A percentile compares a stretch with the other conserved stretches of the same genome.
These are phyloP conservation scores for Phaethon lepturus DNA, from an alignment of 2,113 vertebrate genomes.

Conservation along the genomic window DNA sequence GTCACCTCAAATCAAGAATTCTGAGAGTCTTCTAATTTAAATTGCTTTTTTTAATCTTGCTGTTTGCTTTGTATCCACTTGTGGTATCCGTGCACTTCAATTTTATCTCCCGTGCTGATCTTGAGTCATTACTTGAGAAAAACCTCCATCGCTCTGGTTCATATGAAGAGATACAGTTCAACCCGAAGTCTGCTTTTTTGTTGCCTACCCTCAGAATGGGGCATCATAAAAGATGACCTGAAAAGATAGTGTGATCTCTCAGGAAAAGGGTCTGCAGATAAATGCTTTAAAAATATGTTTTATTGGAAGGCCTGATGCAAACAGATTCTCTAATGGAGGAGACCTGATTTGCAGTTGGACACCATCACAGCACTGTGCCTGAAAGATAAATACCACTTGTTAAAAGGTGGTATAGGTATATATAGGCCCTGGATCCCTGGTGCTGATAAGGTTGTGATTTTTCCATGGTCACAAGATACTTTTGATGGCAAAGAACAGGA, in stretches of 20 bases:
- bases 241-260: background rate
- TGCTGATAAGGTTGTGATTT: background rate
- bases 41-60: background rate
- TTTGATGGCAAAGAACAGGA: background rate
- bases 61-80: background rate
- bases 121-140: background rate
- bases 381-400: background rate
- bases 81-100: background rate
- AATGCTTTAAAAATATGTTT: background rate
- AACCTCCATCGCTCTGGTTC: accelerated
- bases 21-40: background rate
- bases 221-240: background rate
- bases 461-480: background rate
- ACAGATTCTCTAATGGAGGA: background rate
- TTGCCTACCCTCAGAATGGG: background rate
- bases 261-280: background rate
- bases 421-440: background rate
- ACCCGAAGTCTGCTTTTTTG: background rate
- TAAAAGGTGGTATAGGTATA: background rate
- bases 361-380: background rate
- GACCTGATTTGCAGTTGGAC: background rate
- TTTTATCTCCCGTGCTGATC: background rate
- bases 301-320: background rate
- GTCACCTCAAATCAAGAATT: background rate
- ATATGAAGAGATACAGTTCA: background rate